Base-by-base conservation (phyloP, 1,140 invertebrate species). In the Onthophagus taurus region DNA sequence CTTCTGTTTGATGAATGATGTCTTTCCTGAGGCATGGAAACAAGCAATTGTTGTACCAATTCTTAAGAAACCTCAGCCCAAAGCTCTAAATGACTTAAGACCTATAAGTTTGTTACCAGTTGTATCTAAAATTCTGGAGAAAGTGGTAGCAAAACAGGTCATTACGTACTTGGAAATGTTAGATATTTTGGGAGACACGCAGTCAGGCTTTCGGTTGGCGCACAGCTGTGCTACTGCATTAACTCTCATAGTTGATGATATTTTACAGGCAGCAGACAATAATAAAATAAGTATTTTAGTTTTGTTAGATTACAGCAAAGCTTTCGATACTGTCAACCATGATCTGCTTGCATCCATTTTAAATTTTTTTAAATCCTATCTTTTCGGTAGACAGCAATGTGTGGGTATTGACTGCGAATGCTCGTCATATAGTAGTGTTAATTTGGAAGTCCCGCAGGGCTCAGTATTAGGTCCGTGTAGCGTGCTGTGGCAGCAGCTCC, bases 301-400 rank as follows among this genome's bases (percentile, higher is more conserved):
- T 37, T 21, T 37, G n/a, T 13, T 37, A 8, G 35, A 37, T 37
- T 37, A 19, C 19, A 19, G 16, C 9, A 12, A 18, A n/a, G 35
- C 35, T 21, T 37, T 37, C 19, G 35, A 37, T 13, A 37, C 35
- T 37, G 7, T 37, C 21, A 37, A 37, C 21, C 35, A 37, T 21
- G 16, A 37, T n/a, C 35, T 37, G 12, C 16, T 37, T 9, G 17
- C 21, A n/a, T 12, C 13, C 12, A 37, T 37, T 37, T 37, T 37
- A 16, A 33, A 16, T 2, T 33, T n/a, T n/a, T n/a, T n/a, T n/a
- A n/a, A n/a, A n/a, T n/a, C n/a, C n/a, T n/a, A n/a, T n/a, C n/a
- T n/a, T n/a, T n/a, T n/a, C n/a, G n/a, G n/a, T n/a, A n/a, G n/a
- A n/a, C n/a, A n/a, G n/a, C n/a, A n/a, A n/a, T n/a, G n/a, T n/a